Evolutionary conservation across 2,113 vertebrate genomes (phyloP).

Genomic region (Eonycteris spelaea): DNA sequence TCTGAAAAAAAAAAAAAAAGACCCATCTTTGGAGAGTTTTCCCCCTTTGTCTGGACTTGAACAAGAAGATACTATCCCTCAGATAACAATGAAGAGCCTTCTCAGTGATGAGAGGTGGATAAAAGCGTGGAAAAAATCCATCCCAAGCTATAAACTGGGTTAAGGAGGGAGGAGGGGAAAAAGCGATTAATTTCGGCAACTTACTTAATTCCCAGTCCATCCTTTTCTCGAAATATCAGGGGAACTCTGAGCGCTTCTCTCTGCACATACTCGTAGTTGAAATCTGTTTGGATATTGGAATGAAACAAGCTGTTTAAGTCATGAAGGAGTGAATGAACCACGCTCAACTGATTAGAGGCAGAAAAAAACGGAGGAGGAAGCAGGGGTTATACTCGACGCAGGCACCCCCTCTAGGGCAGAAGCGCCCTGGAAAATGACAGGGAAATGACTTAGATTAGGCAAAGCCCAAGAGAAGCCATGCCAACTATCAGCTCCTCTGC

Average conservation of each 20-base stretch:
- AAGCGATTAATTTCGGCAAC: constrained; percentile 53
- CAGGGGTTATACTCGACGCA: not conserved
- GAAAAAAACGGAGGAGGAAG: not conserved
- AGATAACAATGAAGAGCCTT: not conserved
- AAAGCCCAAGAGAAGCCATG: not conserved
- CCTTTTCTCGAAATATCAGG: constrained; percentile 94
- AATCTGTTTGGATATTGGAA: constrained; percentile 87
- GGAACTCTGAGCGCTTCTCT: constrained; percentile 93
- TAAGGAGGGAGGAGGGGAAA: not conserved
- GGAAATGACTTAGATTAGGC: not conserved
- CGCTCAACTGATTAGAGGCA: not conserved
- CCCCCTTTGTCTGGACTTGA: not conserved
- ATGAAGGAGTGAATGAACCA: constrained; percentile 34
- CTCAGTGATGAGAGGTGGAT: not conserved
- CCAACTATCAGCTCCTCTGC: constrained; percentile 15
- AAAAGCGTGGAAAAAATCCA: not conserved
- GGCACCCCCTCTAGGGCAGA: not conserved
- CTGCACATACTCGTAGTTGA: constrained; percentile 97
- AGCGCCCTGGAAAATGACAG: not conserved
- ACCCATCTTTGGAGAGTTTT: not conserved
- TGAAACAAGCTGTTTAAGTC: constrained; percentile 59
- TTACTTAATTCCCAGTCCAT: constrained; percentile 97
- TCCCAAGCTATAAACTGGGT: not conserved
- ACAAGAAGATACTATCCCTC: not conserved
- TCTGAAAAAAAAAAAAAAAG: not conserved